These are phyloP conservation scores for Varanus salvator DNA, from an alignment of 2,113 vertebrate genomes.

Conservation along the genomic window DNA sequence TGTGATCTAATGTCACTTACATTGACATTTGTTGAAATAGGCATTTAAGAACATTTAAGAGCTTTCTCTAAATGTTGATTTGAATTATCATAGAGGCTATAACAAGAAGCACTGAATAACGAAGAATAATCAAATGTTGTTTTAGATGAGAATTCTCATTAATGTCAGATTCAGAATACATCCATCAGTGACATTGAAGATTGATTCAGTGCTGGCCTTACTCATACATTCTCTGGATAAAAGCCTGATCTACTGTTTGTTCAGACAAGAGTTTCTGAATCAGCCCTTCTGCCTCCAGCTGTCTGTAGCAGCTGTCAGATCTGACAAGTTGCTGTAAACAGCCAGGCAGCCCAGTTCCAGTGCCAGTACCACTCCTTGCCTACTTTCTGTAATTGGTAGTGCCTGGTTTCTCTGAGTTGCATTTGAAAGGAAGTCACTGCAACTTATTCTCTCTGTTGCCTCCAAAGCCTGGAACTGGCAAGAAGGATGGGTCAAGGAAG, in stretches of 20 bases:
- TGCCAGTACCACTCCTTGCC: not conserved
- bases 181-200: conserved; percentile 35
- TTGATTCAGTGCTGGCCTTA: conserved; percentile 17
- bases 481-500: not conserved
- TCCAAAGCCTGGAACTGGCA: not conserved
- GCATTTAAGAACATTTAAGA: conserved; percentile 27
- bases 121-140: conserved; percentile 45
- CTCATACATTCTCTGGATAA: not conserved
- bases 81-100: conserved; percentile 9
- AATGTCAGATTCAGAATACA: conserved; percentile 43
- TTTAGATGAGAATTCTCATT: conserved; percentile 49
- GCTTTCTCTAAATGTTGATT: conserved; percentile 37
- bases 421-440: not conserved
- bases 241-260: not conserved
- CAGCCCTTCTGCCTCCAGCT: not conserved
- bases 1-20: not conserved
- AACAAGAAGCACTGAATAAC: conserved; percentile 32
- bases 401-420: not conserved
- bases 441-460: not conserved
- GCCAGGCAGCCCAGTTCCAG: not conserved
- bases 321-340: conserved; percentile 21
- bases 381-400: not conserved
- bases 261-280: not conserved
- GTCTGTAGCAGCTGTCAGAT: conserved; percentile 20
- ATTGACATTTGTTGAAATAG: conserved; percentile 17